Percentiles rank a stretch among this genome's conserved stretches.
Conservation (phyloP, 2,888 invertebrate genomes). For the Cryptophagus acutangulus region DNA sequence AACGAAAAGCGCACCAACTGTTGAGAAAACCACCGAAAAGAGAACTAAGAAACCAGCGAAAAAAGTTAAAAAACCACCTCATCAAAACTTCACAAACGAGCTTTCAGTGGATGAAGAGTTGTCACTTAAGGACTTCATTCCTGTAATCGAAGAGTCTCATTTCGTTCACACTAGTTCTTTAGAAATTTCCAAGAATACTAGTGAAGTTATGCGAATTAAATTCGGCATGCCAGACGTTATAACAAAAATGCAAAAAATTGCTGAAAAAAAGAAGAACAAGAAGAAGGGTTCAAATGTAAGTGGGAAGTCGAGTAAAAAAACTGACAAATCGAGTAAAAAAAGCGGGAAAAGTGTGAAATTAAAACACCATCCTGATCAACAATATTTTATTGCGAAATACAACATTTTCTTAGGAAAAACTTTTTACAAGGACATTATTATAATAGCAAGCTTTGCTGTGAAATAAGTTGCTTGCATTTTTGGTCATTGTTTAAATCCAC, state of each 20-base stretch:
- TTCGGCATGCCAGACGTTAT: too few species aligned
- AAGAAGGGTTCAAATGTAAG: conserved; percentile 9
- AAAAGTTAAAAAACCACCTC: conserved; percentile 12
- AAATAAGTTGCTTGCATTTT: too few species aligned
- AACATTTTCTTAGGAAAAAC: conserved; percentile 21
- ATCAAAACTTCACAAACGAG: too few species aligned
- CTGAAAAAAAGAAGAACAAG: conserved; percentile 11
- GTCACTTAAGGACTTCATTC: too few species aligned
- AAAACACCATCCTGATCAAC: conserved; percentile 17
- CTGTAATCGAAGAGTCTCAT: too few species aligned
- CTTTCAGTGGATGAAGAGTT: too few species aligned
- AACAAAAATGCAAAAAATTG: conserved; percentile 8
- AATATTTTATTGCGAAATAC: conserved; percentile 25
- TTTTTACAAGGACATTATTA: conserved; percentile 24
- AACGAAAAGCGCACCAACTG: conserved; percentile 6
- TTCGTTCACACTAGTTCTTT: too few species aligned
- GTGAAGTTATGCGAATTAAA: too few species aligned
- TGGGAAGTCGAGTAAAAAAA: conserved; percentile 10
- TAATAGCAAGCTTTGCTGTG: conserved; percentile 37
- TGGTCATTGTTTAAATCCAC: too few species aligned
- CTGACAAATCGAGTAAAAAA: conserved; percentile 3
- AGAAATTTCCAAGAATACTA: too few species aligned
- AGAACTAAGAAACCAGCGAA: conserved; percentile 7
- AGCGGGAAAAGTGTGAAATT: conserved; percentile 4
- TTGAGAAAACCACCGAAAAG: conserved; percentile 6